Evolutionary conservation across 2,888 invertebrate genomes (phyloP).

Genomic region (Julus scandinavius): DNA sequence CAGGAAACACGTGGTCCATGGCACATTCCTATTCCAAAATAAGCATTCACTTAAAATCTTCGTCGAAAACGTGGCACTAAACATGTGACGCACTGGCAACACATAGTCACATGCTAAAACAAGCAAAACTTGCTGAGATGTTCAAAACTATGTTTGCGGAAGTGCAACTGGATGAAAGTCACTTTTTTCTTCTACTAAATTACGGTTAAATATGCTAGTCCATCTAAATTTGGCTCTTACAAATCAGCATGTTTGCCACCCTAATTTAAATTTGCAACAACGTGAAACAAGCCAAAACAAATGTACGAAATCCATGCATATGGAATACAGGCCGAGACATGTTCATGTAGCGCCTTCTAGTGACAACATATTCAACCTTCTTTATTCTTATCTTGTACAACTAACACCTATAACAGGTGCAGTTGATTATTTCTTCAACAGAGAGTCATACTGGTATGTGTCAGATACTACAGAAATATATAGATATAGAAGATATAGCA

Average conservation of each 20-base stretch:
- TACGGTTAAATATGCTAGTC: background rate
- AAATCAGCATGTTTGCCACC: background rate
- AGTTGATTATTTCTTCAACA: no score
- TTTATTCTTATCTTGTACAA: no score
- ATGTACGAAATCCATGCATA: background rate
- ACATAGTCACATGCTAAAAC: background rate
- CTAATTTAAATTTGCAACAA: background rate
- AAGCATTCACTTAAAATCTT: background rate
- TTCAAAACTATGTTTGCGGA: background rate
- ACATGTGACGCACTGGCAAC: background rate
- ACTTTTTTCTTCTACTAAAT: background rate
- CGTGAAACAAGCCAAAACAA: background rate
- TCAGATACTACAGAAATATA: no score
- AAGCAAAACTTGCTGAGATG: background rate
- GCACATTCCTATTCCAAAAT: background rate
- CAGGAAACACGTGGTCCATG: no score
- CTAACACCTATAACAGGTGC: no score
- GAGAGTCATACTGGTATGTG: no score
- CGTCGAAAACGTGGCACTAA: background rate
- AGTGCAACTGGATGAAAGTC: background rate
- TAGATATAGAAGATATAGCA: no score
- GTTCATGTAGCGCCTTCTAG: no score
- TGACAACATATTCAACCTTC: no score
- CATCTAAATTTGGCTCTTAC: background rate
- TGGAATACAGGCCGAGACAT: no score